These are phyloP conservation scores for Apodemus agrarius DNA, from an alignment of 2,797 vertebrate genomes.

Conservation along the genomic window DNA sequence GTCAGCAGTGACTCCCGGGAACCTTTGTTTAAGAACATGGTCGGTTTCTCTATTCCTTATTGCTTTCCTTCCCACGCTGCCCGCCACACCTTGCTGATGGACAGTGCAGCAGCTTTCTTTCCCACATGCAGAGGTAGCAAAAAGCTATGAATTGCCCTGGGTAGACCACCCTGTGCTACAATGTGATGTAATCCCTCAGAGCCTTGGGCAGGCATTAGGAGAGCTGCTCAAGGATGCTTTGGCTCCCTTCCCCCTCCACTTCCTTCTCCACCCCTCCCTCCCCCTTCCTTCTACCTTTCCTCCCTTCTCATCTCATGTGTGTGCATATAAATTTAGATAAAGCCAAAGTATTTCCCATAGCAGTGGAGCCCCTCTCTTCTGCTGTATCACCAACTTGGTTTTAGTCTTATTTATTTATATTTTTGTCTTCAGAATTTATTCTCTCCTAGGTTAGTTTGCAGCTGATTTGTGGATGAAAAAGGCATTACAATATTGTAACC, in stretches of 20 bases:
- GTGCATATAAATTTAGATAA: not conserved
- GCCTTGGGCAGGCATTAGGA: not conserved
- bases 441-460: not conserved
- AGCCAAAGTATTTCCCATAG: not conserved
- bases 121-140: not conserved
- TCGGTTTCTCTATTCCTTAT: not conserved
- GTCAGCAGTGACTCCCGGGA: not conserved
- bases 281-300: too few relatives aligned
- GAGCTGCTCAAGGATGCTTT: not conserved
- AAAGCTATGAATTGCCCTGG: not conserved
- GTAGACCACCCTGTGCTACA: too few relatives aligned
- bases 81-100: not conserved
- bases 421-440: not conserved
- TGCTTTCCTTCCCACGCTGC: not conserved
- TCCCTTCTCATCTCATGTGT: not conserved
- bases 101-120: not conserved
- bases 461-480: not conserved
- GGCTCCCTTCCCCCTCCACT: too few relatives aligned
- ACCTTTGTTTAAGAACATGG: not conserved
- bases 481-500: not conserved
- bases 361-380: not conserved
- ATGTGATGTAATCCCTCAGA: not conserved
- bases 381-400: not conserved
- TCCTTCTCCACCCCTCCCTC: not conserved
- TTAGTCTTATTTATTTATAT: not conserved